Evolutionary conservation across 2,797 vertebrate species (phyloP).

Genomic region (Pelobates cultripes): DNA sequence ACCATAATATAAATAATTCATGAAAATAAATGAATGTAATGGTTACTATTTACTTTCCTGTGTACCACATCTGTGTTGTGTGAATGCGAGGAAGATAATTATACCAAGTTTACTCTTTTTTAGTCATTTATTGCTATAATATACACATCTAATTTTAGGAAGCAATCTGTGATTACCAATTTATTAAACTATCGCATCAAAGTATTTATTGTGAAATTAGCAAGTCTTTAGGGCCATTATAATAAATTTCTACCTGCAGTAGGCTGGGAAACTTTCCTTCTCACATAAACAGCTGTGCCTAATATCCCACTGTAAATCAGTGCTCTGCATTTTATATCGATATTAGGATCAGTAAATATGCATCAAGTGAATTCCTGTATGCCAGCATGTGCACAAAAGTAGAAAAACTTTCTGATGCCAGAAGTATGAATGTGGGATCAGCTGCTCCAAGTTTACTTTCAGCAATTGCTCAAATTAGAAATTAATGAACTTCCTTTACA

Average conservation of each 20-base stretch:
- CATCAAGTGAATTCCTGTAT: slow-evolving; percentile 64
- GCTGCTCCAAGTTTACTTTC: slow-evolving; percentile 69
- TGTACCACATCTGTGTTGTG: slow-evolving; percentile 2
- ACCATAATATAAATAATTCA: neutral
- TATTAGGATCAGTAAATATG: slow-evolving; percentile 66
- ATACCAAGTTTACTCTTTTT: slow-evolving; percentile 1
- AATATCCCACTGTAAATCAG: slow-evolving; percentile 63
- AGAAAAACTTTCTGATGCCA: slow-evolving; percentile 63
- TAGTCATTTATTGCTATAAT: slow-evolving; percentile 38
- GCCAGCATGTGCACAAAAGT: slow-evolving; percentile 60
- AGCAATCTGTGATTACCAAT: slow-evolving; percentile 43
- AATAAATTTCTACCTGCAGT: slow-evolving; percentile 59
- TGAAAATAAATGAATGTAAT: slow-evolving; percentile 26
- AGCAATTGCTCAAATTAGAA: slow-evolving; percentile 66
- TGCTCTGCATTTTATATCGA: slow-evolving; percentile 63
- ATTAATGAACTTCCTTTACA: slow-evolving; percentile 63
- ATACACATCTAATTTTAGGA: slow-evolving; percentile 30
- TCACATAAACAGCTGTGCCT: slow-evolving; percentile 65
- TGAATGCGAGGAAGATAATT: slow-evolving; percentile 24
- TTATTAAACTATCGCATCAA: slow-evolving; percentile 35
- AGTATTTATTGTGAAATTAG: slow-evolving; percentile 61
- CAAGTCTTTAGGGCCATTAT: slow-evolving; percentile 57
- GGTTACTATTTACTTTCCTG: slow-evolving; percentile 21
- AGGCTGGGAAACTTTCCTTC: slow-evolving; percentile 59
- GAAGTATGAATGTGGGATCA: slow-evolving; percentile 69